phyloP scores from a whole-genome alignment of 2,797 vertebrate species.

The Halcyon badia region DNA sequence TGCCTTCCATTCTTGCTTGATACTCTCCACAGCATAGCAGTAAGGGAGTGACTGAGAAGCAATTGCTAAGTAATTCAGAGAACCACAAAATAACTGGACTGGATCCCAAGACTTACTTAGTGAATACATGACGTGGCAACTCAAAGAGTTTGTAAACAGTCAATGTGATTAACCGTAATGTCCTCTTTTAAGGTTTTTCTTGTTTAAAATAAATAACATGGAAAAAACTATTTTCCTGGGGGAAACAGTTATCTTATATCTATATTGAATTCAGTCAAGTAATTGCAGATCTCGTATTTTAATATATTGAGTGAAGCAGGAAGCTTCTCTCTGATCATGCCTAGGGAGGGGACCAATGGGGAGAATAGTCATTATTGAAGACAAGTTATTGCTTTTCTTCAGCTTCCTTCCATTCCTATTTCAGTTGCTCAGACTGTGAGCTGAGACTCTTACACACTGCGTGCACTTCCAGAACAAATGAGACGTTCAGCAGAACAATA shows the following conservation, averaged over 20 bases:
- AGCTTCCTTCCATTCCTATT: not conserved
- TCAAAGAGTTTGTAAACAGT: not conserved
- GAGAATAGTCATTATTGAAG: not conserved
- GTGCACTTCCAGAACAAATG: not conserved
- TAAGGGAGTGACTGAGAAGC: not conserved
- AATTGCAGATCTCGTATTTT: not conserved
- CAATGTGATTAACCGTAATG: not conserved
- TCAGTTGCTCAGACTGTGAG: not conserved
- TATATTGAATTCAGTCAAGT: not conserved
- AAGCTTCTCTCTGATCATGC: not conserved
- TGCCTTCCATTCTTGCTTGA: fast-evolving
- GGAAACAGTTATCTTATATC: not conserved
- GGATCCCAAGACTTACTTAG: constrained; percentile 10
- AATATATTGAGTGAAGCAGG: not conserved
- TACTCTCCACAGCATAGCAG: not conserved
- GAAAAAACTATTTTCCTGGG: not conserved
- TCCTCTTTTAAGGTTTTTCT: not conserved
- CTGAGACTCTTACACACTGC: not conserved
- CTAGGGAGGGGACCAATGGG: not conserved
- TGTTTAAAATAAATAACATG: not conserved
- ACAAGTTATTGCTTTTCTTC: not conserved
- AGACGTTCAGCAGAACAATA: not conserved
- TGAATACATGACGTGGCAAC: not conserved
- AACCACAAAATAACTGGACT: not conserved
- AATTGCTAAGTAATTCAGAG: not conserved